Evolutionary conservation across 2,113 vertebrate species (phyloP).

Genomic region (Nansenia antarctica): DNA sequence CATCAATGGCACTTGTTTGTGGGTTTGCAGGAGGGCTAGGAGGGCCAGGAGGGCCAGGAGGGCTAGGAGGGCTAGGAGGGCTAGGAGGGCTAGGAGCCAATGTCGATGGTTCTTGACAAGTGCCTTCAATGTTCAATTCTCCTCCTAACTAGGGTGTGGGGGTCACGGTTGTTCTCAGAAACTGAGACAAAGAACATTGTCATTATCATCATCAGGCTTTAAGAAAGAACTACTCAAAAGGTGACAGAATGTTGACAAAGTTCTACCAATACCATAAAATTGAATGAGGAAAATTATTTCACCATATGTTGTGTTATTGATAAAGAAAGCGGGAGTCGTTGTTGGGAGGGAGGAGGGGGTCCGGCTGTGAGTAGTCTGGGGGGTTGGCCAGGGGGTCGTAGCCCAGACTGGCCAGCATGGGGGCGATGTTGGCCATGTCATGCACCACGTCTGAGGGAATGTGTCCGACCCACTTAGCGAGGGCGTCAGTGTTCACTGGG

Average conservation of each 20-base stretch:
- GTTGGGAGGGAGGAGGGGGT: conserved; percentile 50
- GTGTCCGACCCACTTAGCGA: conserved; percentile 91
- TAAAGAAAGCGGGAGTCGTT: too few relatives aligned
- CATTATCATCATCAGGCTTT: not conserved
- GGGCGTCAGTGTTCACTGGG: conserved; percentile 90
- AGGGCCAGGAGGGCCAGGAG: too few relatives aligned
- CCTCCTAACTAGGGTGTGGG: conserved; percentile 46
- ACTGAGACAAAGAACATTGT: conserved; percentile 37
- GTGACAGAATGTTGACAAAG: too few relatives aligned
- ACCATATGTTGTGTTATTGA: too few relatives aligned
- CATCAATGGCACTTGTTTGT: not conserved
- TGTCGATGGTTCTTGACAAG: not conserved
- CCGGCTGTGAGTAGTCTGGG: conserved; percentile 83
- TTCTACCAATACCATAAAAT: too few relatives aligned
- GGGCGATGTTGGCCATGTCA: conserved; percentile 93
- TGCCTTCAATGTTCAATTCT: not conserved
- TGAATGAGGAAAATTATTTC: too few relatives aligned
- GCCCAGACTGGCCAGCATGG: conserved; percentile 91
- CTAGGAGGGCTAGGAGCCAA: not conserved
- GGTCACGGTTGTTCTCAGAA: conserved; percentile 46
- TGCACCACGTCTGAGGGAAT: conserved; percentile 88
- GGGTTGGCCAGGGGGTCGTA: conserved; percentile 93
- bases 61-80: too few relatives aligned
- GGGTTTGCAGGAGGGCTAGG: not conserved
- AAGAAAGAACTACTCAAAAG: too few relatives aligned